Conservation (phyloP, 2,797 vertebrate genomes). For the Remorina albescens region DNA sequence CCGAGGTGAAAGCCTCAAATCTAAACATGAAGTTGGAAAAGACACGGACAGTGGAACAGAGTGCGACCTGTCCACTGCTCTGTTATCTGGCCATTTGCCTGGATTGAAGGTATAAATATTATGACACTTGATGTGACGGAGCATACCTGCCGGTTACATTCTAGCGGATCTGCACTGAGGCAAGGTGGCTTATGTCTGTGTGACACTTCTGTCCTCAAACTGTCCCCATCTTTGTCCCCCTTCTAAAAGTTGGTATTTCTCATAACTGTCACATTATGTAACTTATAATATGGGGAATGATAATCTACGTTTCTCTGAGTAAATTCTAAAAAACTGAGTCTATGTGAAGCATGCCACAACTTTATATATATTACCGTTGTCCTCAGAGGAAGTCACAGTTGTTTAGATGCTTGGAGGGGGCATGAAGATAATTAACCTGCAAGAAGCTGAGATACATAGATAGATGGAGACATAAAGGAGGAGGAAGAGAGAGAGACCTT, state of each 20-base stretch:
- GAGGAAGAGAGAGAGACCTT: constrained; percentile 25
- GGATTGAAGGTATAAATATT: constrained; percentile 84
- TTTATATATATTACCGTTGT: background rate
- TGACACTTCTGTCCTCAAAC: constrained; percentile 69
- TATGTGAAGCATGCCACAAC: background rate
- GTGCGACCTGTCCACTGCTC: constrained; percentile 61
- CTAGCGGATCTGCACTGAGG: constrained; percentile 71
- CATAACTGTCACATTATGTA: constrained; percentile 59
- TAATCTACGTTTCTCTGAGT: constrained; percentile 22
- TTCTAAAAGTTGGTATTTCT: constrained; percentile 47
- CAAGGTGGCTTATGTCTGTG: constrained; percentile 76
- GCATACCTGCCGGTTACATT: constrained; percentile 78
- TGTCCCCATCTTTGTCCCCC: constrained; percentile 48
- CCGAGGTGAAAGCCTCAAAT: constrained; percentile 57
- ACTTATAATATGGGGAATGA: constrained; percentile 50
- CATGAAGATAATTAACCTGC: constrained; percentile 31
- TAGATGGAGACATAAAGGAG: constrained; percentile 10
- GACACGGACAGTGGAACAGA: constrained; percentile 39
- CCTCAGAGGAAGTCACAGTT: constrained; percentile 11
- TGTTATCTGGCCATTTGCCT: constrained; percentile 78
- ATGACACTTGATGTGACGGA: constrained; percentile 84
- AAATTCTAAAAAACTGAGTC: constrained; percentile 18
- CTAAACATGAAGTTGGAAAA: constrained; percentile 75
- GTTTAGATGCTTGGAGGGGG: constrained; percentile 6
- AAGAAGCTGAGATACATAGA: constrained; percentile 22